These are phyloP conservation scores for Xylocopa sonorina DNA, from an alignment of 1,140 invertebrate species.

Conservation along the genomic window DNA sequence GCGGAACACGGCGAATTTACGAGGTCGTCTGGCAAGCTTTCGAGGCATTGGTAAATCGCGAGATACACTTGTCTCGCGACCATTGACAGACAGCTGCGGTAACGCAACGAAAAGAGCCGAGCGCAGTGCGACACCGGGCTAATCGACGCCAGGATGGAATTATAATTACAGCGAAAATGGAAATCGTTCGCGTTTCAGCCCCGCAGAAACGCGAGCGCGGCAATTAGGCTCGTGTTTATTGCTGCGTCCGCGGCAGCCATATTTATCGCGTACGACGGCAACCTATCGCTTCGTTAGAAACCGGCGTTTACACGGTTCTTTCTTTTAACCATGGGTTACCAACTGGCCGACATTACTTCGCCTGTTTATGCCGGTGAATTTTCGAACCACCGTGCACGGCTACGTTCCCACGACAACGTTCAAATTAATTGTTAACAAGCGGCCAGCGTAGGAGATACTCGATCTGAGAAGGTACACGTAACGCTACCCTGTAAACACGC, in stretches of 20 bases:
- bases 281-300: constrained; percentile 53
- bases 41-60: constrained; percentile 2
- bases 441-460: constrained; percentile 34
- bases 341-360: constrained; percentile 30
- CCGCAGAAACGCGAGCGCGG: constrained; percentile 29
- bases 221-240: constrained; percentile 60
- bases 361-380: constrained; percentile 34
- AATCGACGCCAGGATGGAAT: constrained; percentile 22
- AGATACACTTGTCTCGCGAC: constrained; percentile 4
- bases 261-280: constrained; percentile 52
- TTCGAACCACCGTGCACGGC: constrained; percentile 13
- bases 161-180: constrained; percentile 59
- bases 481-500: constrained; percentile 1
- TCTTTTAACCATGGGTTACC: constrained; percentile 39
- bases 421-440: constrained; percentile 55
- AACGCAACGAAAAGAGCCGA: constrained; percentile 4
- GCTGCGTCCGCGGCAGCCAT: constrained; percentile 30
- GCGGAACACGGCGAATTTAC: constrained; percentile 27
- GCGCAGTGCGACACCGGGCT: constrained; percentile 14
- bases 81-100: constrained; percentile 10
- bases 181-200: constrained; percentile 45
- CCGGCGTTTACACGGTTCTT: constrained; percentile 35
- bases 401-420: constrained; percentile 26
- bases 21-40: constrained; percentile 27
- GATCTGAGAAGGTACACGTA: constrained; percentile 22